Evolutionary conservation across 2,113 vertebrate species (phyloP).

Genomic region (Mustelus asterias): DNA sequence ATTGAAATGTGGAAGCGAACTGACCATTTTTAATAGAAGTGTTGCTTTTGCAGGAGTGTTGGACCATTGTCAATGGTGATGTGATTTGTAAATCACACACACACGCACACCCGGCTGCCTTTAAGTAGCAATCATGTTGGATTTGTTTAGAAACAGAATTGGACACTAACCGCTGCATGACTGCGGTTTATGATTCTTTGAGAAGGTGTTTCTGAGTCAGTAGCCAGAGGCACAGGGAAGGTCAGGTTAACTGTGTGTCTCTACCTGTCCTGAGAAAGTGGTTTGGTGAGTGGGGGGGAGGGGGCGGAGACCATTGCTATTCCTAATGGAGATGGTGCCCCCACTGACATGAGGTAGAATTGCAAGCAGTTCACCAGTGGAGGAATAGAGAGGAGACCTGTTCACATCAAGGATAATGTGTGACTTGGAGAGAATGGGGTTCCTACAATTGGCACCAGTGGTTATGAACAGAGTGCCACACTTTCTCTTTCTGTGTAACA

Average conservation of each 20-base stretch:
- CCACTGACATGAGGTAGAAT: background rate
- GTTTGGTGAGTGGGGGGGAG: too few relatives aligned
- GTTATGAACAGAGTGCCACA: too few relatives aligned
- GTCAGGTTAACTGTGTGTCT: background rate
- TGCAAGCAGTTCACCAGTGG: background rate
- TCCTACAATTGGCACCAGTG: too few relatives aligned
- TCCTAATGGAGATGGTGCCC: background rate
- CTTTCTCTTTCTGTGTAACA: background rate
- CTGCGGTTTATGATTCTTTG: background rate
- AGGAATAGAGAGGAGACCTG: background rate
- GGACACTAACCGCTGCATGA: background rate
- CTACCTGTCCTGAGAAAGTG: background rate
- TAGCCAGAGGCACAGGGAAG: background rate
- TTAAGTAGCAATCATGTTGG: background rate
- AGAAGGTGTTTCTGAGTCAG: background rate
- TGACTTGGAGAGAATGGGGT: background rate
- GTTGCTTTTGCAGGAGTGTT: background rate
- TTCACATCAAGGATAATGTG: background rate
- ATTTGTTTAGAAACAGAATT: background rate
- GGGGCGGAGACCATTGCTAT: background rate
- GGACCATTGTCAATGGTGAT: background rate
- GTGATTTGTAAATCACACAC: background rate
- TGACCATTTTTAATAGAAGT: background rate
- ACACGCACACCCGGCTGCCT: background rate
- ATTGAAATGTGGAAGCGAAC: background rate